Base-by-base conservation (phyloP, 2,113 vertebrate genomes). In the Actenoides lindsayi region DNA sequence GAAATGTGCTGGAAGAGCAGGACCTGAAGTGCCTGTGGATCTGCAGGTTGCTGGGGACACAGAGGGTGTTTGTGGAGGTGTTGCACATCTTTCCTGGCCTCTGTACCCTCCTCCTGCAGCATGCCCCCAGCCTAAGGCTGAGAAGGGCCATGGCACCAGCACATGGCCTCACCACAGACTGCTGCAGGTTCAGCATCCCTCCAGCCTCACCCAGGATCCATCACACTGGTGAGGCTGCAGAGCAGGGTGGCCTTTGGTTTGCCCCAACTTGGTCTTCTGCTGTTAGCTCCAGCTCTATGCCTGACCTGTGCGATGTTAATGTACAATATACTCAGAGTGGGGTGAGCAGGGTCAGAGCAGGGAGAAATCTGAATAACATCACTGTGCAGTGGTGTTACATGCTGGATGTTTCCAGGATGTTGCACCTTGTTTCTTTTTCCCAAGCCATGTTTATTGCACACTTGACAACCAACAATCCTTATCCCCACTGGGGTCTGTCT, bases 331-430 rank as follows among this genome's bases (percentile, higher is more conserved):
- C 64, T 56, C 19, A 5, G 28, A 15, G 11, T n/a, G 57, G 63
- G 65, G 37, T 39, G 37, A 41, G 62, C 39, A 75, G 51, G 13
- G 23, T 5, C 5, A 13, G 15, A 44, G 31, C 51, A 50, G 35
- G 35, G 20, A 54, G 50, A 69, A 53, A 18, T 3, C 27, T 8
- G 0, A 1, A 1, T 23, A 24, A 31, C 18, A 4, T 21, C 48
- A 7, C 5, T 37, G 39, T 35, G 53, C 39, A 20, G 42, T 7
- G 37, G 27, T 31, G 42, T 41, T 71, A 12, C 0, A 4, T 5
- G 64, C 27, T 33, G 30, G 6, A 12, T 16, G 2, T 53, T 27
- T 41, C 16, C 0, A 37, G 16, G 48, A 41, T 16, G 12, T 12
- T 7, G 0, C 57, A 28, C 33, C 9, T 39, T 10, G 7, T 31